Percentiles rank a stretch among this genome's conserved stretches.
Conservation (phyloP, 2,797 vertebrate species). For the Malurus leucopterus region DNA sequence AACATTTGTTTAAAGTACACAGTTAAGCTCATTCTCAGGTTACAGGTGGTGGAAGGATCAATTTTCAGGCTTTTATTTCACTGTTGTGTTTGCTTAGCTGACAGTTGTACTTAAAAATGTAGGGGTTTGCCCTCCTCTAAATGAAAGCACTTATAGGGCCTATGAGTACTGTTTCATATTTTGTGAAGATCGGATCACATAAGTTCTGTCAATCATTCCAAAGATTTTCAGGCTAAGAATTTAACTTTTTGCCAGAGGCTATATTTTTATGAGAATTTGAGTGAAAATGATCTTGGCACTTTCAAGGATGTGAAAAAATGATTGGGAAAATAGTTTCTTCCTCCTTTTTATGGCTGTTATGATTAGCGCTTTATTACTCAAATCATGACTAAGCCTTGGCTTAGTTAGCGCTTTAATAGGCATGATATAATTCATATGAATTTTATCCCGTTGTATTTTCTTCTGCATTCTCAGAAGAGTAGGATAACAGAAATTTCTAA, state of each 20-base stretch:
- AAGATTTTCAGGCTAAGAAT: slow-evolving; percentile 1
- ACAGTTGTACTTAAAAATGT: background rate
- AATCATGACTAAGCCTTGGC: background rate
- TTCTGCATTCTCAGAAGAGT: background rate
- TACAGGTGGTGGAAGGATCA: background rate
- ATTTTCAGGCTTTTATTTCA: slow-evolving; percentile 9
- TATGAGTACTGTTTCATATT: background rate
- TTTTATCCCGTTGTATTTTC: background rate
- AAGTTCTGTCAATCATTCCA: slow-evolving; percentile 27
- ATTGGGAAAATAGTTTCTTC: background rate
- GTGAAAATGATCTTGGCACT: background rate
- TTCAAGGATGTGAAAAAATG: background rate
- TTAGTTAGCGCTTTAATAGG: background rate
- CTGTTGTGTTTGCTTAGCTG: slow-evolving; percentile 31
- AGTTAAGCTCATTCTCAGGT: background rate
- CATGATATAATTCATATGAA: background rate
- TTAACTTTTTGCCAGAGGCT: background rate
- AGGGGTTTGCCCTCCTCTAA: background rate
- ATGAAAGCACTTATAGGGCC: background rate
- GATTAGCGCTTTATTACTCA: background rate
- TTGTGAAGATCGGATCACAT: background rate
- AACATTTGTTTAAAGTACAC: slow-evolving; percentile 4
- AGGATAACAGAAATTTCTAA: background rate
- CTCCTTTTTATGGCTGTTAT: background rate
- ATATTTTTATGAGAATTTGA: slow-evolving; percentile 8